These are phyloP conservation scores for Pimephales promelas DNA, from an alignment of 2,113 vertebrate species.

Conservation along the genomic window DNA sequence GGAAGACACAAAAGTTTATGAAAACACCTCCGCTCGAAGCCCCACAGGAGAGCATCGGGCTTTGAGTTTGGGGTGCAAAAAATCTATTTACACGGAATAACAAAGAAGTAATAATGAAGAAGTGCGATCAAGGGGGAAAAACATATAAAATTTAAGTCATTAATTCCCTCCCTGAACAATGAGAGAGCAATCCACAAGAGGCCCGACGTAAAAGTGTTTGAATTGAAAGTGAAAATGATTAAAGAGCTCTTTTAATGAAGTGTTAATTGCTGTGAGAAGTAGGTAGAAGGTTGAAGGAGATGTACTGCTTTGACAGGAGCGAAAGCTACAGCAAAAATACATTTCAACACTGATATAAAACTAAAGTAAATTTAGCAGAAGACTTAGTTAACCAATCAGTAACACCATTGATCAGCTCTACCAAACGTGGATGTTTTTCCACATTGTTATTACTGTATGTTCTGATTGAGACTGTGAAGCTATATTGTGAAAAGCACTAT, in stretches of 20 bases:
- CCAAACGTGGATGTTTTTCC: too few species aligned
- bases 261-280: conserved; percentile 65
- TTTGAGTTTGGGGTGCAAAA: conserved; percentile 36
- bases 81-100: conserved; percentile 58
- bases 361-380: too few species aligned
- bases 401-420: too few species aligned
- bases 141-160: conserved; percentile 62
- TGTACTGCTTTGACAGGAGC: conserved; percentile 48
- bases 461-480: too few species aligned
- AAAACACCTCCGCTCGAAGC: conserved; percentile 36
- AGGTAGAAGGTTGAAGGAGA: conserved; percentile 51
- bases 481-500: too few species aligned
- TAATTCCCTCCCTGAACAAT: conserved; percentile 63
- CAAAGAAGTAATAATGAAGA: conserved; percentile 60
- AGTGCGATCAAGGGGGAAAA: conserved; percentile 41
- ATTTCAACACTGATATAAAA: conserved; percentile 12
- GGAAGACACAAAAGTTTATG: conserved; percentile 31
- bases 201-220: conserved; percentile 54
- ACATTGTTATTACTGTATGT: too few species aligned
- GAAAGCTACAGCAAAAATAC: conserved; percentile 4
- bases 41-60: not conserved
- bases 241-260: conserved; percentile 64
- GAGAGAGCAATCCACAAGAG: conserved; percentile 56
- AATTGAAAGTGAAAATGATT: conserved; percentile 65
- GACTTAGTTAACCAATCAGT: too few species aligned